phyloP scores from a whole-genome alignment of 2,888 invertebrate species.

The Apamea sordens region DNA sequence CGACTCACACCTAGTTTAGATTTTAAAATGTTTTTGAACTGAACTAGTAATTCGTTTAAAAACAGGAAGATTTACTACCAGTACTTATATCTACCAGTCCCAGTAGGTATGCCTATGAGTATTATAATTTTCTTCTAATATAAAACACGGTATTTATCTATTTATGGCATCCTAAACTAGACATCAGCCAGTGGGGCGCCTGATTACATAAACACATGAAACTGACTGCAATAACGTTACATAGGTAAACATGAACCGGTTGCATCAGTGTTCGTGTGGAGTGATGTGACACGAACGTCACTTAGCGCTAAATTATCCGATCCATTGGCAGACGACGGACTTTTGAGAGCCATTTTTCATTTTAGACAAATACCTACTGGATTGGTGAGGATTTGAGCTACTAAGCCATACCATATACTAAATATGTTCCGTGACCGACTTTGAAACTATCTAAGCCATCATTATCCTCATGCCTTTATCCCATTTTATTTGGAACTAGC shows the following conservation, averaged over 20 bases:
- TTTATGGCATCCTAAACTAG: constrained; percentile 24
- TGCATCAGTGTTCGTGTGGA: constrained; percentile 45
- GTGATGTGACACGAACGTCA: constrained; percentile 38
- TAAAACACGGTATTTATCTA: constrained; percentile 12
- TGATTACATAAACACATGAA: constrained; percentile 27
- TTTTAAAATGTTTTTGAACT: background rate
- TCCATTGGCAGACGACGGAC: constrained; percentile 33
- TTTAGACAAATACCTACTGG: constrained; percentile 6
- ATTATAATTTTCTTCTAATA: background rate
- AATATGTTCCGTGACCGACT: background rate
- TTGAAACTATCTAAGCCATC: background rate
- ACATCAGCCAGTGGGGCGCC: constrained; percentile 54
- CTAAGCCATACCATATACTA: background rate
- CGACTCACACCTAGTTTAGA: background rate
- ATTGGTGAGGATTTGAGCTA: background rate
- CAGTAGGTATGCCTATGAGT: background rate
- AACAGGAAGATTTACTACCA: background rate
- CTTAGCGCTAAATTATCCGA: constrained; percentile 9
- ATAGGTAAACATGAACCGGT: constrained; percentile 32
- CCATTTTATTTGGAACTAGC: background rate
- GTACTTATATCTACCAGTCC: too few species aligned
- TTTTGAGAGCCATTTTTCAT: constrained; percentile 18
- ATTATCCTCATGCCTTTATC: background rate
- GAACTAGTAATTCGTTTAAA: background rate
- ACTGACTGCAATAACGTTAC: constrained; percentile 23